Evolutionary conservation across 2,113 vertebrate genomes (phyloP).

Genomic region (Istiophorus platypterus): DNA sequence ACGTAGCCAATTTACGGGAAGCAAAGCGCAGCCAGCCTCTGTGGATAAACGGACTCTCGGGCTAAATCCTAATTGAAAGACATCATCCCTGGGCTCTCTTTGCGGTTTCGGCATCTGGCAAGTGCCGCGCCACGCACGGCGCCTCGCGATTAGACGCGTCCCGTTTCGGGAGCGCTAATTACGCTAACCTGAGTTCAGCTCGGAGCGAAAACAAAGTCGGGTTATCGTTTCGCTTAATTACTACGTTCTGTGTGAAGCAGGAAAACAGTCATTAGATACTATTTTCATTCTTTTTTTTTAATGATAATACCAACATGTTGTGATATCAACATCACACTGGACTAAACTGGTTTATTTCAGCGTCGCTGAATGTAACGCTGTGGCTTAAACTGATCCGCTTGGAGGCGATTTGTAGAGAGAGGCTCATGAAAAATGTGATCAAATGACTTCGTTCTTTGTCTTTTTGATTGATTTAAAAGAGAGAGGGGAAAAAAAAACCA

Average conservation of each 20-base stretch:
- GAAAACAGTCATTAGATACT: background rate
- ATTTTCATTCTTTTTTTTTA: too few relatives aligned
- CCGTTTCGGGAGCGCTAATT: constrained; percentile 57
- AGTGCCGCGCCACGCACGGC: constrained; percentile 33
- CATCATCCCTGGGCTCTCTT: constrained; percentile 58
- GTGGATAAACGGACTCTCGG: constrained; percentile 62
- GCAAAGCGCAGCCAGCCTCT: constrained; percentile 36
- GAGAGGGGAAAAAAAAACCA: too few relatives aligned
- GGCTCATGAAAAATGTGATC: background rate
- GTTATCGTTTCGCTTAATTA: constrained; percentile 57
- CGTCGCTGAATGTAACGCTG: background rate
- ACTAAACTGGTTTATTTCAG: background rate
- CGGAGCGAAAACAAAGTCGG: constrained; percentile 19
- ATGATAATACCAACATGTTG: background rate
- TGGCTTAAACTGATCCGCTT: background rate
- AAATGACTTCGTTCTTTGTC: background rate
- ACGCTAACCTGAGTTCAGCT: constrained; percentile 51
- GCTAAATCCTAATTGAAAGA: constrained; percentile 67
- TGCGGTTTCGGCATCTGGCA: constrained; percentile 61
- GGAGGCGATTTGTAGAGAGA: background rate
- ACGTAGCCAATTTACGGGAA: constrained; percentile 33
- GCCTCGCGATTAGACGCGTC: constrained; percentile 45
- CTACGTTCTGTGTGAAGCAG: constrained; percentile 3
- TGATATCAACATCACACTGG: background rate
- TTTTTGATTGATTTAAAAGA: background rate